A percentile compares a stretch with the other conserved stretches of the same genome.
These are phyloP conservation scores for Taurulus bubalis DNA, from an alignment of 2,113 vertebrate genomes.

Conservation along the genomic window DNA sequence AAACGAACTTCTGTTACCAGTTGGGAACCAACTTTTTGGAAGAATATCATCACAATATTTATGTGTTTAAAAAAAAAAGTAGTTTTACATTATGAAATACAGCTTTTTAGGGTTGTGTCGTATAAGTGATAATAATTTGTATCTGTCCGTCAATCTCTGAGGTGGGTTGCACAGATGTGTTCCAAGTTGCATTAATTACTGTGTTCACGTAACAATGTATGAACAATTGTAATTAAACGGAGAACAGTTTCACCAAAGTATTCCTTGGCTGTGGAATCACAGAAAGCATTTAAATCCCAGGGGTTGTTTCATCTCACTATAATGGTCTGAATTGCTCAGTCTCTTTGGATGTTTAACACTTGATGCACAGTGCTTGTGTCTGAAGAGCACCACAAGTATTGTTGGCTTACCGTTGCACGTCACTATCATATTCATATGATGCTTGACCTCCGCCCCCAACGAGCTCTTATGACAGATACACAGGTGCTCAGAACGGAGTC, in stretches of 20 bases:
- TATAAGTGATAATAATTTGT: neutral
- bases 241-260: neutral
- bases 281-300: neutral
- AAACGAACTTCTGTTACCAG: neutral
- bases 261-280: neutral
- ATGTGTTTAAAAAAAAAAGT: neutral
- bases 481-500: slow-evolving; percentile 14
- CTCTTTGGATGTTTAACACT: slow-evolving; percentile 23
- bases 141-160: neutral
- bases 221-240: neutral
- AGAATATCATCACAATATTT: slow-evolving; percentile 9
- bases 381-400: slow-evolving; percentile 43
- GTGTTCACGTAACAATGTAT: no score
- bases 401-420: slow-evolving; percentile 10
- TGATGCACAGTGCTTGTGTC: slow-evolving; percentile 4
- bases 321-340: neutral
- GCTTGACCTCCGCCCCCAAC: slow-evolving; percentile 40
- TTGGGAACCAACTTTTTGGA: slow-evolving; percentile 33
- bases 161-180: neutral
- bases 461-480: slow-evolving; percentile 23
- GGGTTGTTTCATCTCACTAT: neutral
- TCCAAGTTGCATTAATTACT: neutral
- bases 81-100: neutral
- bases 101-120: neutral
- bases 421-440: slow-evolving; percentile 15